A percentile compares a stretch with the other conserved stretches of the same genome.
phyloP scores from a whole-genome alignment of 1,140 invertebrate species.

The Protaetia brevitarsis region DNA sequence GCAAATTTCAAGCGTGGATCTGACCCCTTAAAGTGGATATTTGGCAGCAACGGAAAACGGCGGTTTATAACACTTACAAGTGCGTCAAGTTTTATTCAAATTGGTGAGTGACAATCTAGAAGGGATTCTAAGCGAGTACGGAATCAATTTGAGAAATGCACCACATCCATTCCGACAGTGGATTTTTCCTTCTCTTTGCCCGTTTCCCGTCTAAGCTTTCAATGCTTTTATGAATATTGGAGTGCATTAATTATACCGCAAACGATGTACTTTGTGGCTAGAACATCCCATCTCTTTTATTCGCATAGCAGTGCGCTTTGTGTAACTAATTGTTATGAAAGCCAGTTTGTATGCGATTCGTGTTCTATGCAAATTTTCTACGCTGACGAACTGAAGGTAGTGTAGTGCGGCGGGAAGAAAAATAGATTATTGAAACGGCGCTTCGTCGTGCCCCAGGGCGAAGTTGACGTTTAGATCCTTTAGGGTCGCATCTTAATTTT shows the following conservation, averaged over 20 bases:
- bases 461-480: too few species aligned
- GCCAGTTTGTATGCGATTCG: conserved; percentile 3
- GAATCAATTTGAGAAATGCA: not conserved
- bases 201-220: not conserved
- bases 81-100: too few species aligned
- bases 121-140: not conserved
- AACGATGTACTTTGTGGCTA: not conserved
- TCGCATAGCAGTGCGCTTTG: conserved; percentile 1
- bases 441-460: not conserved
- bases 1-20: too few species aligned
- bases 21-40: too few species aligned
- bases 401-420: not conserved
- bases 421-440: not conserved
- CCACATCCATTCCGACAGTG: not conserved
- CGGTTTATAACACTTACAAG: too few species aligned
- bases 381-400: not conserved
- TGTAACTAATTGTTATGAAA: conserved; percentile 7
- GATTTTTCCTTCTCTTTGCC: not conserved
- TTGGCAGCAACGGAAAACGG: too few species aligned
- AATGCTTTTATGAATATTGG: conserved; percentile 17
- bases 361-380: conserved; percentile 5
- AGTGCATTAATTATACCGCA: conserved; percentile 17
- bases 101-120: not conserved
- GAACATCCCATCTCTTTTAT: not conserved
- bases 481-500: too few species aligned